These are phyloP conservation scores for Remorina albescens DNA, from an alignment of 2,797 vertebrate species.

Conservation along the genomic window DNA sequence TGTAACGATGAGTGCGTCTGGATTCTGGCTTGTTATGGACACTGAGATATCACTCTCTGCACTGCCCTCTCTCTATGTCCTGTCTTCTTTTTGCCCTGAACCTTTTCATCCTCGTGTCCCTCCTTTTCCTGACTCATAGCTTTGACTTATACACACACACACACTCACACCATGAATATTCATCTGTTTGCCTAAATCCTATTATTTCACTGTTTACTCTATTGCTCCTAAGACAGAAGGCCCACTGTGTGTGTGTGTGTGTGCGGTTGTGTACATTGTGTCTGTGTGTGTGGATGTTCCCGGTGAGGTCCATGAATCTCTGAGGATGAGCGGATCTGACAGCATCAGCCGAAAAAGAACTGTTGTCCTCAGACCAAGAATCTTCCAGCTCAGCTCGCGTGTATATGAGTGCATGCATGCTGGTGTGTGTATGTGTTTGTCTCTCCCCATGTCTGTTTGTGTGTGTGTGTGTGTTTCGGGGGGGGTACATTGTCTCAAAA, in stretches of 20 bases:
- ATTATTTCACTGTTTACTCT: constrained; percentile 39
- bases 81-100: constrained; percentile 37
- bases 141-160: constrained; percentile 40
- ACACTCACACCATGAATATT: constrained; percentile 47
- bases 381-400: constrained; percentile 44
- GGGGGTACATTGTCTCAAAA: constrained; percentile 51
- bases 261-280: constrained; percentile 12
- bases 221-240: constrained; percentile 32
- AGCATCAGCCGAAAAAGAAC: constrained; percentile 73
- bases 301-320: constrained; percentile 42
- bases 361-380: constrained; percentile 73
- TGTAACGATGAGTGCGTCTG: neutral
- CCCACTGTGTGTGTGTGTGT: constrained; percentile 15
- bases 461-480: constrained; percentile 32
- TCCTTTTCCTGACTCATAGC: constrained; percentile 38
- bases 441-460: constrained; percentile 36
- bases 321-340: constrained; percentile 75
- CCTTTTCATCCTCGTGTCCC: constrained; percentile 23
- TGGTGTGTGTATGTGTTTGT: constrained; percentile 16
- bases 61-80: constrained; percentile 17
- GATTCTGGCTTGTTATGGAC: constrained; percentile 25
- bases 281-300: constrained; percentile 13
- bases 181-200: constrained; percentile 41
- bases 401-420: constrained; percentile 9
- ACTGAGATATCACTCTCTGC: constrained; percentile 27